A percentile compares a stretch with the other conserved stretches of the same genome.
phyloP scores from a whole-genome alignment of 2,888 invertebrate species.

The Standfussiana lucernea region DNA sequence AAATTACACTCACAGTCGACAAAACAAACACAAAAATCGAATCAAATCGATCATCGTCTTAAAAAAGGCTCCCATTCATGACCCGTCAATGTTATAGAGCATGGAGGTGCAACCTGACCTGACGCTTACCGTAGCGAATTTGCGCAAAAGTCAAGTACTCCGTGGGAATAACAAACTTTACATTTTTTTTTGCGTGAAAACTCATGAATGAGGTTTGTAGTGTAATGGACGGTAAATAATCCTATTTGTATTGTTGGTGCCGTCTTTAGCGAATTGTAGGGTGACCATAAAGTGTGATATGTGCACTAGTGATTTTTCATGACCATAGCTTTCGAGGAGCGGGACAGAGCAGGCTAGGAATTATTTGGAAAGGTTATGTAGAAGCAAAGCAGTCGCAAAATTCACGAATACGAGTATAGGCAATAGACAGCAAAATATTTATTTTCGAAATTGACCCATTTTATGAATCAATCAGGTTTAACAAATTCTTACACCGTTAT shows the following conservation, averaged over 20 bases:
- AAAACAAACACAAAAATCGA: slow-evolving; percentile 86
- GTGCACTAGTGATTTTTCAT: background rate
- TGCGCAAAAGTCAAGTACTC: slow-evolving; percentile 76
- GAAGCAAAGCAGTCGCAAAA: too few relatives aligned
- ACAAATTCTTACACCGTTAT: background rate
- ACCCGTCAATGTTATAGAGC: slow-evolving; percentile 67
- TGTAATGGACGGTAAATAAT: slow-evolving; percentile 87
- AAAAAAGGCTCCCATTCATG: slow-evolving; percentile 74
- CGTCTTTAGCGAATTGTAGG: slow-evolving; percentile 71
- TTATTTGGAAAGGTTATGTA: background rate
- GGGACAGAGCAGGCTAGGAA: background rate
- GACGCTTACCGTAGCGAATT: slow-evolving; percentile 76
- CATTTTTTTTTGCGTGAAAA: slow-evolving; percentile 68
- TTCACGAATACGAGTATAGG: too few relatives aligned
- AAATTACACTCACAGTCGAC: slow-evolving; percentile 72
- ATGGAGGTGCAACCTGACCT: slow-evolving; percentile 73
- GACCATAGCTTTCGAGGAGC: background rate
- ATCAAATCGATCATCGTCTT: slow-evolving; percentile 86
- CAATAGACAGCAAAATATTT: background rate
- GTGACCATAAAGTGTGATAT: slow-evolving; percentile 63
- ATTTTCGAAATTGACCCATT: background rate
- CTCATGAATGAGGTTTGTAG: slow-evolving; percentile 84
- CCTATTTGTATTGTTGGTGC: slow-evolving; percentile 84
- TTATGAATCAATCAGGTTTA: background rate
- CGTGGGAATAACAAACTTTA: slow-evolving; percentile 81